phyloP scores from a whole-genome alignment of 2,888 invertebrate genomes.

The Argynnis bischoffii region DNA sequence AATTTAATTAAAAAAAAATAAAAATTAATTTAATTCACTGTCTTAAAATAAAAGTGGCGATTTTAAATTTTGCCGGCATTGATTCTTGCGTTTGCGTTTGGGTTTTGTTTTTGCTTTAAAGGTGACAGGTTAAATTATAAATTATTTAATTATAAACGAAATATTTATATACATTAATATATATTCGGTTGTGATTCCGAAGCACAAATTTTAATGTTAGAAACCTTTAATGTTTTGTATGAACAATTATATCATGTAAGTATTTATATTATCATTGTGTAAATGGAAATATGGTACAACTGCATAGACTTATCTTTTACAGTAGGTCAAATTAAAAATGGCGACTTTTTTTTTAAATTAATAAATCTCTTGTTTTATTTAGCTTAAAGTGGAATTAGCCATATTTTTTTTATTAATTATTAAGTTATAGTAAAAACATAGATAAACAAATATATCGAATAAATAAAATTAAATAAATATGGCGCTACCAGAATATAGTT shows the following conservation, averaged over 20 bases:
- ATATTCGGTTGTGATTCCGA: slow-evolving; percentile 51
- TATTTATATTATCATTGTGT: slow-evolving; percentile 11
- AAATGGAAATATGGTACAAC: slow-evolving; percentile 21
- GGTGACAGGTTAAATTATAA: neutral
- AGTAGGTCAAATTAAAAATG: too few relatives aligned
- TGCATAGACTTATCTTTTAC: slow-evolving; percentile 8
- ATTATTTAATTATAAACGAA: neutral
- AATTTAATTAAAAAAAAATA: too few relatives aligned
- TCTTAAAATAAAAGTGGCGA: too few relatives aligned
- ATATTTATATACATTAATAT: neutral
- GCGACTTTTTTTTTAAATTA: too few relatives aligned
- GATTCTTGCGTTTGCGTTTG: neutral
- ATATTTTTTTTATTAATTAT: too few relatives aligned
- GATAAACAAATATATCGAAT: too few relatives aligned
- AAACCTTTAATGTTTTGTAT: slow-evolving; percentile 31
- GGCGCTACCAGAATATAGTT: too few relatives aligned
- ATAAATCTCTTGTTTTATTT: too few relatives aligned
- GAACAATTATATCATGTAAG: slow-evolving; percentile 19
- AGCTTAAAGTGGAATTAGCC: too few relatives aligned
- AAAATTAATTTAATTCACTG: too few relatives aligned
- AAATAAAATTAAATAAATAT: too few relatives aligned
- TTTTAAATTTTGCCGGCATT: slow-evolving; percentile 1
- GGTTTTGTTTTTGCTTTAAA: neutral
- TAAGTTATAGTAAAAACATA: too few relatives aligned
- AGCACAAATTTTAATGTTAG: slow-evolving; percentile 49